Base-by-base conservation (phyloP, 1,140 invertebrate species). In the Nephotettix cincticeps region DNA sequence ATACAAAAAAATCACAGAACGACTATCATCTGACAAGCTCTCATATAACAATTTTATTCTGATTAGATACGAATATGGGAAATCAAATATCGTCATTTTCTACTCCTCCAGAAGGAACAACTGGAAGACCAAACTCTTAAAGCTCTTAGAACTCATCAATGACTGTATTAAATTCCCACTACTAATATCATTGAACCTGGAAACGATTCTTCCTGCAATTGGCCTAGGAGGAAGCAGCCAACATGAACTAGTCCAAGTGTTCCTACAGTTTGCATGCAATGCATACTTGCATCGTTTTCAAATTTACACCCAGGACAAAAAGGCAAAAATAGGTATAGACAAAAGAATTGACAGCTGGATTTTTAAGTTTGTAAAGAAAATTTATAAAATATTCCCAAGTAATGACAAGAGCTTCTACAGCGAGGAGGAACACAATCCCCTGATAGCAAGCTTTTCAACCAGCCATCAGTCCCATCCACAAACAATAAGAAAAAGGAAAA, bases 101-200 rank as follows among this genome's bases (percentile, higher is more conserved):
- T 17, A 40, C 36, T 40, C 17, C 36, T 40, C 36, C 36, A 40
- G 17, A 40, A 40, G 17, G 36, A 40, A 40, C 36, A 40, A 40
- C 6, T 40, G 36, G 36, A 40, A 40, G 36, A 17, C 51, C 9
- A 56, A 56, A 56, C 23, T 56, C 14, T 56, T 56, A 9, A 56
- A 14, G 21, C 51, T 56, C 21, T 21, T 23, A 21, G 51, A 56
- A 56, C 51, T 56, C 51, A 56, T 56, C 14, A 56, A 56, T 14
- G 51, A 56, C 51, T 28, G 56, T 51, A 2, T 69, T 27, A 13
- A 47, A 73, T 74, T 66, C 40, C 65, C 27, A 54, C 13, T 73
- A 74, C 69, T 2, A 23, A 71, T 63, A 73, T 40, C 36, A 6
- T 17, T 40, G 36, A 40, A 40, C 17, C 6, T 40, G 17, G 36